phyloP scores from a whole-genome alignment of 1,140 invertebrate genomes.

The Bilobella aurantiaca region DNA sequence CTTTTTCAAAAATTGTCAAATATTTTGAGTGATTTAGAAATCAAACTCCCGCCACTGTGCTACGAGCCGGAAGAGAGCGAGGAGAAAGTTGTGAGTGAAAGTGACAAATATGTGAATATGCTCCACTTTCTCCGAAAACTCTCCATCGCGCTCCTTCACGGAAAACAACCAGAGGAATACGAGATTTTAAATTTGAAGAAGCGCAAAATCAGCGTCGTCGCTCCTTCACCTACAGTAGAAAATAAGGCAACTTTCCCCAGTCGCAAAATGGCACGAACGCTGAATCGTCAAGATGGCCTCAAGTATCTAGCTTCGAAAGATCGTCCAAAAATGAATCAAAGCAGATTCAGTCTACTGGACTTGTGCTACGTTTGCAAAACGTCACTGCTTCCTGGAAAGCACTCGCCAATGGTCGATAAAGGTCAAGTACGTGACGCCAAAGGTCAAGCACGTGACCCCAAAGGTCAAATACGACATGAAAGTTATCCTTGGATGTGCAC shows the following conservation, averaged over 20 bases:
- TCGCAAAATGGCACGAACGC: too few relatives aligned
- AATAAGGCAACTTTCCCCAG: neutral
- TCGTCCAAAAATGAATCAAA: neutral
- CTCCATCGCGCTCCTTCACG: neutral
- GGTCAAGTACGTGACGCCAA: too few relatives aligned
- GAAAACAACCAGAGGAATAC: neutral
- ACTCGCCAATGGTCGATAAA: too few relatives aligned
- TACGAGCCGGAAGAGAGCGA: neutral
- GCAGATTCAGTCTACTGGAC: neutral
- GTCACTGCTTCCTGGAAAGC: neutral
- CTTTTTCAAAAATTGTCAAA: neutral
- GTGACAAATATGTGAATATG: neutral
- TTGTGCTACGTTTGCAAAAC: neutral
- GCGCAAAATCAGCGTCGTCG: neutral
- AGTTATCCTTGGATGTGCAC: constrained; percentile 3
- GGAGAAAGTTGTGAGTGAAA: neutral
- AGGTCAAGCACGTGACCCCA: too few relatives aligned
- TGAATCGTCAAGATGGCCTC: too few relatives aligned
- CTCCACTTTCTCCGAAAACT: neutral
- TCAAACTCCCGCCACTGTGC: neutral
- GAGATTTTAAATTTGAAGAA: neutral
- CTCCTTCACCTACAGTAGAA: neutral
- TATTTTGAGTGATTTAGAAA: neutral
- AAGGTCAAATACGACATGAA: neutral
- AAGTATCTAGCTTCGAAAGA: too few relatives aligned